Base-by-base conservation (phyloP, 2,797 vertebrate species). In the Aeoliscus strigatus region DNA sequence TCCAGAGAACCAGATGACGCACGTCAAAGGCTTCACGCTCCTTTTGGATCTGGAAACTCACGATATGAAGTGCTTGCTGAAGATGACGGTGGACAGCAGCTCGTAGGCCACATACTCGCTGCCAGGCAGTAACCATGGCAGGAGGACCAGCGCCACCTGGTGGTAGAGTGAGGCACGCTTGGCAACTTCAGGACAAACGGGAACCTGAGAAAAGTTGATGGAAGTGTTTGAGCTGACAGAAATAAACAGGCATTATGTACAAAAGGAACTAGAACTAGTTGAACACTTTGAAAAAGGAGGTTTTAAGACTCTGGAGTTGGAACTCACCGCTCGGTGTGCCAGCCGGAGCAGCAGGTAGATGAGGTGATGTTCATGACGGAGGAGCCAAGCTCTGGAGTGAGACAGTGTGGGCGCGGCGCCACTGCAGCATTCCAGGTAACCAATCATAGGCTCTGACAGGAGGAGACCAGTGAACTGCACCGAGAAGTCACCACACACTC, bases 341-440 rank as follows among this genome's bases (percentile, higher is more conserved):
- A 99, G 69, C 0, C 62, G 51, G 21, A 99, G 83, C 21, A 93
- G 85, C 18, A 92, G 82, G 75, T 93, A 93, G 39, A 96, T 90
- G 41, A 99, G 87, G 61, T 95, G 91, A 81, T 93, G 90, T 29
- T 99, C 96, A 1, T 98, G 94, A 35, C 83, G 89, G 27, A 97
- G 80, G 33, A 95, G 84, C 96, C 94, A 98, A 0, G 75, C 85
- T 10, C 82, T 88, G 63, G 77, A 76, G 23, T 88, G 83, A 38
- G 89, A 92, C 51, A 94, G 51, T 2, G 65, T 71, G 16, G 91
- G 90, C 9, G 52, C 61, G 13, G 83, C 80, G 68, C 85, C 81
- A 73, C 83, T 83, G 74, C 91, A 91, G 3, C 78, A 70, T 9
- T 52, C 75, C 18, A 98, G 82, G 63, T 98, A 99, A 69, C 72